Evolutionary conservation across 2,888 invertebrate species (phyloP), one percentile per base, ranked within the genome.

Genomic region (Nezara viridula): DNA sequence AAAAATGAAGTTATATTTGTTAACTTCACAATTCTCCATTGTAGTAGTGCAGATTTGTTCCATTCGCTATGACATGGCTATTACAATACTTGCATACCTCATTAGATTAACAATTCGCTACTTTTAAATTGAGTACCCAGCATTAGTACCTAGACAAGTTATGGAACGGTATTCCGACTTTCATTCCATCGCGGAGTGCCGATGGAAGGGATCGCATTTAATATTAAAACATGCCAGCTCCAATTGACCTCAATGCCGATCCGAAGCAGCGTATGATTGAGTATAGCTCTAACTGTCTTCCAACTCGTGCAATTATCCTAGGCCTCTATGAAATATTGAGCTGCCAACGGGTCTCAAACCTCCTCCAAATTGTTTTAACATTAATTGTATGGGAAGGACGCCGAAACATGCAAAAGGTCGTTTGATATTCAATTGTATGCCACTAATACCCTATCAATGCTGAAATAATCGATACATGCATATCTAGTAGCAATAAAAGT

Each of bases 251-350:
- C 66, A 21, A 21, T 16, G 66, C 60, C 27, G 37, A 73, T 7
- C 19, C 37, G 66, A 37, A 73, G 66, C 66, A 37, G 66, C 66
- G 66, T 73, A 73, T 73, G 66, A 73, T 73, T 73, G 66, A 73
- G 66, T 37, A 32, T 32, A 32, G 60, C 12, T 16, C 66, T 73
- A 73, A 16, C 21, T 2, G 19, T 27, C 7, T 73, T 10, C 66
- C 32, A 37, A 37, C 66, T 73, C 66, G 10, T 73, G 7, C 37
- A 32, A 73, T 73, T 73, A 73, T 73, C 66, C 66, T 14, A 73
- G 37, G 19, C 32, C 32, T 6, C 19, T 73, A 37, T 73, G 19
- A 73, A 73, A 73, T 73, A 73, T 73, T 73, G 66, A 73, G 1
- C 14, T 5, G 14, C 60, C 32, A 60, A 32, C 1, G 16, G 27